Conservation (phyloP, 2,113 vertebrate genomes). For the Uropsilus gracilis region DNA sequence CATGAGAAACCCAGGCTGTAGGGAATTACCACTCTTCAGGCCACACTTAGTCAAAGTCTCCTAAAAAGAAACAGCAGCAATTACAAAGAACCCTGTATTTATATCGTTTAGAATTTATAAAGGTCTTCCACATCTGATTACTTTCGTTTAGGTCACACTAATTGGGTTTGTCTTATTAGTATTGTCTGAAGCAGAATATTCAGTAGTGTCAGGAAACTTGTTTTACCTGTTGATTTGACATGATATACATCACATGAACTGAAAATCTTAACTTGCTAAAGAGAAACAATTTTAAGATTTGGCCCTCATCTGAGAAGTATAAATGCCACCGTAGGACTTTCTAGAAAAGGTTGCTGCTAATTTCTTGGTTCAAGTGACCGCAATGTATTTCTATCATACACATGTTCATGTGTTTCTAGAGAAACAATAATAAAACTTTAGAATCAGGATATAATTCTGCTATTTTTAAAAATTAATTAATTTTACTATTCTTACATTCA, state of each 20-base stretch:
- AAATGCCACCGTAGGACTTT: neutral
- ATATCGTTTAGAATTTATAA: neutral
- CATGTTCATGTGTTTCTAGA: neutral
- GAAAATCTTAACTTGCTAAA: neutral
- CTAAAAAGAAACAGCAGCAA: neutral
- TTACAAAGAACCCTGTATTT: neutral
- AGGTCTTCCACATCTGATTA: neutral
- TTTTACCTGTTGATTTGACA: constrained; percentile 25
- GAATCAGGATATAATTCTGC: constrained; percentile 63
- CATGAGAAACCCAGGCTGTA: constrained; percentile 17
- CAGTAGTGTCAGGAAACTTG: neutral
- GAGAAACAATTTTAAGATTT: constrained; percentile 9
- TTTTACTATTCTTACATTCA: constrained; percentile 12
- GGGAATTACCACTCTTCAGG: neutral
- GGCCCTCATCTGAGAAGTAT: neutral
- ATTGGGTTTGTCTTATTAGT: constrained; percentile 16
- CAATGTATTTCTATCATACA: neutral
- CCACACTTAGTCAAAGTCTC: neutral
- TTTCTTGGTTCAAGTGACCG: neutral
- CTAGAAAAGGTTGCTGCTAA: neutral
- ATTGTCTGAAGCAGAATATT: constrained; percentile 33
- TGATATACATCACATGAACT: neutral
- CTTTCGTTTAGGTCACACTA: constrained; percentile 23
- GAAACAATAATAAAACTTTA: constrained; percentile 35
- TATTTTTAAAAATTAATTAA: neutral